Conservation (phyloP, 2,888 invertebrate species). For the Mythimna ferrago region DNA sequence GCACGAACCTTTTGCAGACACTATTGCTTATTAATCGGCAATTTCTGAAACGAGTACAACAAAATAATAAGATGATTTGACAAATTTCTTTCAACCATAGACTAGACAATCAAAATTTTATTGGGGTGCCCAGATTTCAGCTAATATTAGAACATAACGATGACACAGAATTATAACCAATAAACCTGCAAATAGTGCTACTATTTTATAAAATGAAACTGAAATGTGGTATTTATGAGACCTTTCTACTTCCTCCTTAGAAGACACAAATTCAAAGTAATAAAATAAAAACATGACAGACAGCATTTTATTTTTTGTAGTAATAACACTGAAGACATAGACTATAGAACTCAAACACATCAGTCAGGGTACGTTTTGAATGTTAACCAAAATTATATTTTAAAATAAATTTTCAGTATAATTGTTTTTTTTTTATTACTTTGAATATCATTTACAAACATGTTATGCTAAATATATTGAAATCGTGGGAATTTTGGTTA, state of each 20-base stretch:
- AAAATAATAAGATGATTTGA: slow-evolving; percentile 83
- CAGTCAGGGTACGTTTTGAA: slow-evolving; percentile 35
- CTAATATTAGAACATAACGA: background rate
- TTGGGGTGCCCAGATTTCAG: slow-evolving; percentile 29
- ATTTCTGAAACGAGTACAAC: slow-evolving; percentile 67
- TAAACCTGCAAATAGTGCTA: too few species aligned
- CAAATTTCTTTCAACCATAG: slow-evolving; percentile 80
- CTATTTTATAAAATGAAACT: too few species aligned
- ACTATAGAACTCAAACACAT: background rate
- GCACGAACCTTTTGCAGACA: slow-evolving; percentile 37
- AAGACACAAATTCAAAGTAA: background rate
- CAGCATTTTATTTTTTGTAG: background rate
- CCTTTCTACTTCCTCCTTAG: background rate
- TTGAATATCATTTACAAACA: background rate
- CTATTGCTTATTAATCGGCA: slow-evolving; percentile 53
- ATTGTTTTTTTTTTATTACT: too few species aligned
- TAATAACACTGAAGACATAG: slow-evolving; percentile 15
- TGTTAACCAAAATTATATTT: too few species aligned
- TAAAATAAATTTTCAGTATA: background rate
- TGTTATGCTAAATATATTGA: accelerated
- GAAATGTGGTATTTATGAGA: background rate
- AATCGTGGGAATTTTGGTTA: background rate
- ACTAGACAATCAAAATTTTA: slow-evolving; percentile 64
- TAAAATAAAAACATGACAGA: background rate
- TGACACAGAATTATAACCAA: background rate